A percentile compares a stretch with the other conserved stretches of the same genome.
These are phyloP conservation scores for Patiria pectinifera DNA, from an alignment of 53 echinoderm and acorn worm species.

Conservation along the genomic window DNA sequence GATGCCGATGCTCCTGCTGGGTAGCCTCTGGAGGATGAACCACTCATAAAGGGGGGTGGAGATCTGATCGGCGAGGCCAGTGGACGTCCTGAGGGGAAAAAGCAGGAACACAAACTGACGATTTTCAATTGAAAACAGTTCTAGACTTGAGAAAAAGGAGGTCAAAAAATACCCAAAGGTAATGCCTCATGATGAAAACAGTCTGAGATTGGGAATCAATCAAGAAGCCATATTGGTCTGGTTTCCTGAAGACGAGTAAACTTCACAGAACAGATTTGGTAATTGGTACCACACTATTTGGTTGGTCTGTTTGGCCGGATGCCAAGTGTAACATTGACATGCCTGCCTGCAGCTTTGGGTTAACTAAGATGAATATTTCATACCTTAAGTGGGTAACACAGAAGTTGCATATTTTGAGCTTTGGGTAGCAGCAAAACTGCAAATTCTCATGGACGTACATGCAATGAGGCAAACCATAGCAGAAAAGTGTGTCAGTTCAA, in stretches of 20 bases:
- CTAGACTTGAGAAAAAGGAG: neutral
- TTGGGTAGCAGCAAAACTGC: no score
- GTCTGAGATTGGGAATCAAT: neutral
- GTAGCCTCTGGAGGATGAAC: constrained; percentile 29
- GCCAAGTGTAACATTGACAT: neutral
- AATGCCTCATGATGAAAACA: neutral
- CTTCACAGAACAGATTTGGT: no score
- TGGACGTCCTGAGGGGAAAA: constrained; percentile 48
- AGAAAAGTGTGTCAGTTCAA: no score
- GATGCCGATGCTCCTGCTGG: constrained; percentile 21
- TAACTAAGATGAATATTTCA: neutral
- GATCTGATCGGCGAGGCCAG: constrained; percentile 51
- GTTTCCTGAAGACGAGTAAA: no score
- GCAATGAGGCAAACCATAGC: no score
- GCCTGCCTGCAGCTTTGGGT: neutral
- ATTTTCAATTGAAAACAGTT: neutral
- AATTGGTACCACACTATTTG: neutral
- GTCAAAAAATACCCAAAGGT: neutral
- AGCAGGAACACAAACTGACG: neutral
- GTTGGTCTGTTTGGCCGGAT: neutral
- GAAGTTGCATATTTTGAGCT: neutral
- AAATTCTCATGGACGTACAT: no score
- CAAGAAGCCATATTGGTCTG: neutral
- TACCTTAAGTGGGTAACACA: neutral
- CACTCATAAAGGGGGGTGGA: constrained; percentile 66